Evolutionary conservation across 2,888 invertebrate genomes (phyloP).

Genomic region (Monochamus alternatus): DNA sequence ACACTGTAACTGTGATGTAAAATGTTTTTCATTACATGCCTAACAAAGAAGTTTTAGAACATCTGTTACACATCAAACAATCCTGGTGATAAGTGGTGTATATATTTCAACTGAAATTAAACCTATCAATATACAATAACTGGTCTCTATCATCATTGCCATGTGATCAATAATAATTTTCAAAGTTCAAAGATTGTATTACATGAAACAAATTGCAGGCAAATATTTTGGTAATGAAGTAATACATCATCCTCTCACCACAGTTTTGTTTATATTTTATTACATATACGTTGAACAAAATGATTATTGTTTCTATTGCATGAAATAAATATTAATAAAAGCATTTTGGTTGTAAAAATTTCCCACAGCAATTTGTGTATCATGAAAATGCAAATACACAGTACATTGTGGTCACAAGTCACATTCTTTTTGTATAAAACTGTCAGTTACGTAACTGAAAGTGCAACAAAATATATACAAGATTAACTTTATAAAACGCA

Average conservation of each 20-base stretch:
- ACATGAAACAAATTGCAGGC: background rate
- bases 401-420: too few species aligned
- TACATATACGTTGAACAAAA: too few species aligned
- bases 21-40: background rate
- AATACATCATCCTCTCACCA: background rate
- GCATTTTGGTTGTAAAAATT: too few species aligned
- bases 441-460: too few species aligned
- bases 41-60: background rate
- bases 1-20: background rate
- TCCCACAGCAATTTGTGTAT: too few species aligned
- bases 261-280: background rate
- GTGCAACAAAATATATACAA: too few species aligned
- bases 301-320: too few species aligned
- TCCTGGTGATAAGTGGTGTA: background rate
- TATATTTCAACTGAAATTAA: background rate
- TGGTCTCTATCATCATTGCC: background rate
- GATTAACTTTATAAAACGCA: too few species aligned
- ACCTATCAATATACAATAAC: background rate
- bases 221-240: background rate
- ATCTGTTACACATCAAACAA: background rate
- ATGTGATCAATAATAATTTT: background rate
- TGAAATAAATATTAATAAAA: too few species aligned
- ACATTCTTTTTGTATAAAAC: too few species aligned
- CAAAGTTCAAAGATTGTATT: conserved; percentile 6
- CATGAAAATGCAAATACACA: too few species aligned